Conservation (phyloP, 2,888 invertebrate species). For the Chrysolina americana region DNA sequence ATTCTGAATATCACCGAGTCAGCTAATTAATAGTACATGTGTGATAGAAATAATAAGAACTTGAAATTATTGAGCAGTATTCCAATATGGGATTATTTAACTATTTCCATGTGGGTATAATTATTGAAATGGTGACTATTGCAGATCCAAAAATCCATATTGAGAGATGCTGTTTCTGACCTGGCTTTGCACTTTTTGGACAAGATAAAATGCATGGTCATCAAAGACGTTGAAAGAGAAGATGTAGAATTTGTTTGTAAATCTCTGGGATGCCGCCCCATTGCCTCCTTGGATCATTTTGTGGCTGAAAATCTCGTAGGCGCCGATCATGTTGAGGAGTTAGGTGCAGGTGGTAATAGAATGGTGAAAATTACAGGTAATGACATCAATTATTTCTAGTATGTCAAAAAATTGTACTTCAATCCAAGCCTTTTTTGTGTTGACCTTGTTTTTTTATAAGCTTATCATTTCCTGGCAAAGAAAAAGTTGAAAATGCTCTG, state of each 20-base stretch:
- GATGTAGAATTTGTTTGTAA: slow-evolving; percentile 98
- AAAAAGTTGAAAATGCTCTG: too few species aligned
- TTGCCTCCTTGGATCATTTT: slow-evolving; percentile 99
- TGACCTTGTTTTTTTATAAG: too few species aligned
- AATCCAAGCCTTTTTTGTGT: neutral
- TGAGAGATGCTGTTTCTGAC: slow-evolving; percentile 96
- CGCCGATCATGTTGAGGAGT: slow-evolving; percentile 96
- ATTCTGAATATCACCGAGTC: too few species aligned
- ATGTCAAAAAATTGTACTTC: neutral
- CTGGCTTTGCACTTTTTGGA: slow-evolving; percentile 97
- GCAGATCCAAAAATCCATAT: slow-evolving; percentile 78
- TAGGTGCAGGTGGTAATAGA: slow-evolving; percentile 89
- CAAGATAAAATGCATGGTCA: slow-evolving; percentile 98
- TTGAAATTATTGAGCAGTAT: too few species aligned
- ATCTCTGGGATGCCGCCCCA: slow-evolving; percentile 93
- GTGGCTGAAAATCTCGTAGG: slow-evolving; percentile 90
- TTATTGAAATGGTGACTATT: slow-evolving; percentile 32
- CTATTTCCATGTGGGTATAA: neutral
- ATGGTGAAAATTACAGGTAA: slow-evolving; percentile 81
- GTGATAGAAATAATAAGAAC: too few species aligned
- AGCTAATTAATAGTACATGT: too few species aligned
- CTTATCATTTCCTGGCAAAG: too few species aligned
- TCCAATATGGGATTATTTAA: too few species aligned
- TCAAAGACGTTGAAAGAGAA: slow-evolving; percentile 98
- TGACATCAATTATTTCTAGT: neutral